Evolutionary conservation across 2,113 vertebrate species (phyloP).

Genomic region (Philantomba maxwellii): DNA sequence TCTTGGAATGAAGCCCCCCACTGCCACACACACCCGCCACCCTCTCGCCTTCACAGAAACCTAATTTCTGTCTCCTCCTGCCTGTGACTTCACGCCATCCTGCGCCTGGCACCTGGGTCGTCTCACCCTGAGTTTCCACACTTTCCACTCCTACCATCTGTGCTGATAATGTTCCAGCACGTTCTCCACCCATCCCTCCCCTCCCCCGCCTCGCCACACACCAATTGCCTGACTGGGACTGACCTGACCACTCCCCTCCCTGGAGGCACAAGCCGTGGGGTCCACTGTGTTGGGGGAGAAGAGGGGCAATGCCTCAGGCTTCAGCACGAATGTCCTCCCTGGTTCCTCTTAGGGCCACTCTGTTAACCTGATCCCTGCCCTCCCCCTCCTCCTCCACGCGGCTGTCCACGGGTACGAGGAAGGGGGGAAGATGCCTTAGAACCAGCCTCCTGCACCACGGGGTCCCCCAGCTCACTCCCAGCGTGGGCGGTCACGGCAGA

Average conservation of each 20-base stretch:
- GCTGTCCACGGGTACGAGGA: rapidly evolving
- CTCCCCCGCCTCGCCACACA: neutral
- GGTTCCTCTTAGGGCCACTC: neutral
- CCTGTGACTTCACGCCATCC: neutral
- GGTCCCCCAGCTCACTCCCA: neutral
- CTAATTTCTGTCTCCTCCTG: neutral
- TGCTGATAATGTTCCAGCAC: too few species aligned
- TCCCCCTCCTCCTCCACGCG: rapidly evolving
- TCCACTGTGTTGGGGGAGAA: neutral
- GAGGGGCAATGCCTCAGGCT: neutral
- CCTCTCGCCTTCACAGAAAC: neutral
- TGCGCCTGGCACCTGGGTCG: neutral
- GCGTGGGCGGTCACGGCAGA: neutral
- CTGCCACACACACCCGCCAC: rapidly evolving
- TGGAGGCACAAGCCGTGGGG: neutral
- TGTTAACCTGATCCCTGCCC: neutral
- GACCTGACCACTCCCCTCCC: neutral
- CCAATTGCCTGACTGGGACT: rapidly evolving
- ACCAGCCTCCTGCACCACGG: rapidly evolving
- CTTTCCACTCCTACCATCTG: neutral
- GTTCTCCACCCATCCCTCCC: neutral
- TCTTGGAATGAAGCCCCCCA: neutral
- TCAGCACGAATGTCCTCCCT: neutral
- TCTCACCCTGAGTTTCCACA: too few species aligned
- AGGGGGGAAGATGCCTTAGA: neutral